A percentile compares a stretch with the other conserved stretches of the same genome.
Conservation (phyloP, 2,797 vertebrate species). For the Dromococcyx pavoninus region DNA sequence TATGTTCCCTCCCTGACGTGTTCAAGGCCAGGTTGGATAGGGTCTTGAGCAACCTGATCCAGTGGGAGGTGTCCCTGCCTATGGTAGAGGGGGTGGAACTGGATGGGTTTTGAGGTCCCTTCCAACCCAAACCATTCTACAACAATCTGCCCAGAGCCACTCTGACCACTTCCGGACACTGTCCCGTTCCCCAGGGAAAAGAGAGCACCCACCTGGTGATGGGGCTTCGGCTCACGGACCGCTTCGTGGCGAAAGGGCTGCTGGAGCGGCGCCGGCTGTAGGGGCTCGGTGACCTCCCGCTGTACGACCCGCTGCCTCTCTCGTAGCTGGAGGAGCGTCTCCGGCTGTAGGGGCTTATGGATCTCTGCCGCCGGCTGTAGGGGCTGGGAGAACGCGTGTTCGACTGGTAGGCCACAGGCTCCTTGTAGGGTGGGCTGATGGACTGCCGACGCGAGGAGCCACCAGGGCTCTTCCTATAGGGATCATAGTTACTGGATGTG, state of each 20-base stretch:
- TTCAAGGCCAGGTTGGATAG: too few species aligned
- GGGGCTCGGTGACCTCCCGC: slow-evolving; percentile 83
- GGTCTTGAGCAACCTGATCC: too few species aligned
- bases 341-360: slow-evolving; percentile 83
- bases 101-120: too few species aligned
- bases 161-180: not conserved
- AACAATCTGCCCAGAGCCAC: not conserved
- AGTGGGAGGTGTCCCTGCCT: too few species aligned
- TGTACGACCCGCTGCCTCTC: slow-evolving; percentile 87
- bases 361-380: slow-evolving; percentile 83
- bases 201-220: slow-evolving; percentile 84
- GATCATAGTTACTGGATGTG: slow-evolving; percentile 79
- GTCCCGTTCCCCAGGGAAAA: not conserved
- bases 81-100: too few species aligned
- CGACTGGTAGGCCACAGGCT: slow-evolving; percentile 79
- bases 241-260: slow-evolving; percentile 89
- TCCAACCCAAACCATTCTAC: too few species aligned
- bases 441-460: slow-evolving; percentile 74
- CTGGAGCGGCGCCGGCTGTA: slow-evolving; percentile 85
- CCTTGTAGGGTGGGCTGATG: slow-evolving; percentile 80
- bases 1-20: too few species aligned
- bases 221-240: slow-evolving; percentile 94
- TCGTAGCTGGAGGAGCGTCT: slow-evolving; percentile 94
- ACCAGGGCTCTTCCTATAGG: slow-evolving; percentile 78
- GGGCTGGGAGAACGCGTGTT: slow-evolving; percentile 85